These are phyloP conservation scores for Drosophila rhopaloa DNA, from an alignment of 1,140 invertebrate genomes.

Conservation along the genomic window DNA sequence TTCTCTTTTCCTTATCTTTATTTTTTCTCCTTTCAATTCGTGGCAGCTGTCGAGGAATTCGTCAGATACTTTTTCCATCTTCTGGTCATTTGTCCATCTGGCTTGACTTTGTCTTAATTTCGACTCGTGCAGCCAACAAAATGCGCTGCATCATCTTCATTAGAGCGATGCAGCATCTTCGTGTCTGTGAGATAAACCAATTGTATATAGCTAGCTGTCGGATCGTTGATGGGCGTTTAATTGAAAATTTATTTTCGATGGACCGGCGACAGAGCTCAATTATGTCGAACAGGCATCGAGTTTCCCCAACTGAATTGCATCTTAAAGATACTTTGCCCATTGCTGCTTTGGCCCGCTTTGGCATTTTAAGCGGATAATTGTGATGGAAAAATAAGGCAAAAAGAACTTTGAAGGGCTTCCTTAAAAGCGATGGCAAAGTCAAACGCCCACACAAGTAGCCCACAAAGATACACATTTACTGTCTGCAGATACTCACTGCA, in stretches of 20 bases:
- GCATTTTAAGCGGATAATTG: slow-evolving; percentile 80
- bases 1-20: slow-evolving; percentile 28
- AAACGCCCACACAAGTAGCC: slow-evolving; percentile 31
- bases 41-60: slow-evolving; percentile 41
- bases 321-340: slow-evolving; percentile 78
- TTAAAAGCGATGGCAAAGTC: slow-evolving; percentile 53
- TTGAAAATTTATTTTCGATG: slow-evolving; percentile 63
- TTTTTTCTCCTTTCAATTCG: slow-evolving; percentile 25
- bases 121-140: slow-evolving; percentile 54
- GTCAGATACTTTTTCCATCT: slow-evolving; percentile 55
- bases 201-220: slow-evolving; percentile 48
- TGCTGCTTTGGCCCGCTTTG: slow-evolving; percentile 71
- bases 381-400: slow-evolving; percentile 73
- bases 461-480: slow-evolving; percentile 19
- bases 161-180: slow-evolving; percentile 34
- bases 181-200: slow-evolving; percentile 57
- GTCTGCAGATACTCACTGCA: slow-evolving; percentile 22
- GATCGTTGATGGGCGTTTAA: slow-evolving; percentile 59
- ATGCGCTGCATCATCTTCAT: slow-evolving; percentile 59
- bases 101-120: slow-evolving; percentile 55
- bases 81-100: slow-evolving; percentile 58
- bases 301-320: slow-evolving; percentile 58
- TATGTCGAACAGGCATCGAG: slow-evolving; percentile 35
- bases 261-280: slow-evolving; percentile 50
- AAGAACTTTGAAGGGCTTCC: slow-evolving; percentile 81